Evolutionary conservation across 2,797 vertebrate genomes (phyloP).

Genomic region (Salarias fasciatus): DNA sequence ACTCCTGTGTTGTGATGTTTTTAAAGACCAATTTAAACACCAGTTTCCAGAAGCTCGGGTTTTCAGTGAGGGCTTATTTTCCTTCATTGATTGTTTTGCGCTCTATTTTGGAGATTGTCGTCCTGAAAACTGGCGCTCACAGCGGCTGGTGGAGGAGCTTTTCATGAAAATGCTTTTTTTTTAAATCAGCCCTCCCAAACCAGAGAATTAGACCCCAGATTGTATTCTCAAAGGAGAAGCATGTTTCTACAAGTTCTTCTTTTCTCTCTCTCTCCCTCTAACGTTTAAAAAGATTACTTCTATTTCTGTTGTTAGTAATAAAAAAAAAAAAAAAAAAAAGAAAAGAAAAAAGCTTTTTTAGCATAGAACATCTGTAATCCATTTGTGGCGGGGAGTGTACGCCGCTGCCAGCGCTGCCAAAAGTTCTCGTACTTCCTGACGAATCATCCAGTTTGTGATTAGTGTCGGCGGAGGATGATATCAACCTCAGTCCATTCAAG

Average conservation of each 20-base stretch:
- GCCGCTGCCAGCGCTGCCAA: conserved; percentile 62
- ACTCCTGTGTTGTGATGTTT: conserved; percentile 44
- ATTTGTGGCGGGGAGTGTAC: conserved; percentile 70
- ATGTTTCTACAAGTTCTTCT: conserved; percentile 45
- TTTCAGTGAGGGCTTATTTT: conserved; percentile 56
- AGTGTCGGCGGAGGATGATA: conserved; percentile 62
- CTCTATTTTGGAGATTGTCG: conserved; percentile 62
- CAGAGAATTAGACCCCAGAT: conserved; percentile 64
- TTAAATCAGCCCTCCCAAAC: conserved; percentile 55
- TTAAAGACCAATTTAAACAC: conserved; percentile 56
- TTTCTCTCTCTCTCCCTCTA: too few relatives aligned
- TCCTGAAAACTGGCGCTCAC: conserved; percentile 64
- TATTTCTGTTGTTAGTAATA: conserved; percentile 71
- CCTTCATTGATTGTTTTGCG: conserved; percentile 62
- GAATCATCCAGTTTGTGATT: conserved; percentile 72
- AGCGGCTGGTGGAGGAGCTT: conserved; percentile 18
- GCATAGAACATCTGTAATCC: conserved; percentile 75
- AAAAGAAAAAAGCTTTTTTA: conserved; percentile 72
- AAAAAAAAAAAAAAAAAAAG: too few relatives aligned
- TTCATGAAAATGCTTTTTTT: conserved; percentile 45
- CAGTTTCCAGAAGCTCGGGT: conserved; percentile 39
- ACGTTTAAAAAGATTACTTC: conserved; percentile 52
- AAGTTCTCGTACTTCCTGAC: conserved; percentile 72
- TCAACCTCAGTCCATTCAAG: conserved; percentile 55
- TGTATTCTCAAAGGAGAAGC: conserved; percentile 53